Percentiles rank a stretch among this genome's conserved stretches.
Evolutionary conservation across 2,113 vertebrate genomes (phyloP).

Genomic region (Panthera leo): DNA sequence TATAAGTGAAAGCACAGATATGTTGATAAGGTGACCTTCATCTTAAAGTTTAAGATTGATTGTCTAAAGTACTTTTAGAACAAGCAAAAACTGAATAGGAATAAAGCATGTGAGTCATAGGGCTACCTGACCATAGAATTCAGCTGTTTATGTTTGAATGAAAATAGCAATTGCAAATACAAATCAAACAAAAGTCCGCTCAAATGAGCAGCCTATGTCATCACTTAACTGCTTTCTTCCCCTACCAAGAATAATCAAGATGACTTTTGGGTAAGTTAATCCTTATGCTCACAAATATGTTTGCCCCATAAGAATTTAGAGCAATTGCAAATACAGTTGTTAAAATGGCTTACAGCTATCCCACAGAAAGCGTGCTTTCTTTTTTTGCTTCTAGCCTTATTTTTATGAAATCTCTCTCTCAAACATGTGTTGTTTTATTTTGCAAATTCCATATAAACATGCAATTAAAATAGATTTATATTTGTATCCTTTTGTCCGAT

Average conservation of each 20-base stretch:
- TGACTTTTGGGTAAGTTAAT: not conserved
- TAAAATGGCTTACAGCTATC: not conserved
- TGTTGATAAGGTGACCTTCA: slow-evolving; percentile 82
- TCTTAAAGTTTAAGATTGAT: slow-evolving; percentile 77
- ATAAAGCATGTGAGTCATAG: slow-evolving; percentile 10
- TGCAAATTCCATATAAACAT: not conserved
- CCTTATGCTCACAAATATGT: not conserved
- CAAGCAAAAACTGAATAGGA: not conserved
- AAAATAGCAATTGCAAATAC: not conserved
- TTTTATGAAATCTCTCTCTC: not conserved
- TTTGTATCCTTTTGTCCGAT: not conserved
- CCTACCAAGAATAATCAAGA: not conserved
- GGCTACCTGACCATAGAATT: not conserved
- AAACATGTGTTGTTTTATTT: not conserved
- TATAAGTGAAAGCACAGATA: slow-evolving; percentile 80
- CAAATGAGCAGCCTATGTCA: not conserved
- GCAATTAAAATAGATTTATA: not conserved
- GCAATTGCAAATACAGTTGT: not conserved
- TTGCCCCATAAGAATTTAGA: not conserved
- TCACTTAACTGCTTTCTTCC: not conserved
- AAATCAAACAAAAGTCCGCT: not conserved
- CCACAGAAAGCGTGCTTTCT: not conserved
- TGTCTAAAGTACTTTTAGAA: slow-evolving; percentile 67
- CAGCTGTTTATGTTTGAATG: slow-evolving; percentile 22
- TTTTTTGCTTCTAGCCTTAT: not conserved